phyloP scores from a whole-genome alignment of 2,888 invertebrate species.

The Drosophila kuntzei region DNA sequence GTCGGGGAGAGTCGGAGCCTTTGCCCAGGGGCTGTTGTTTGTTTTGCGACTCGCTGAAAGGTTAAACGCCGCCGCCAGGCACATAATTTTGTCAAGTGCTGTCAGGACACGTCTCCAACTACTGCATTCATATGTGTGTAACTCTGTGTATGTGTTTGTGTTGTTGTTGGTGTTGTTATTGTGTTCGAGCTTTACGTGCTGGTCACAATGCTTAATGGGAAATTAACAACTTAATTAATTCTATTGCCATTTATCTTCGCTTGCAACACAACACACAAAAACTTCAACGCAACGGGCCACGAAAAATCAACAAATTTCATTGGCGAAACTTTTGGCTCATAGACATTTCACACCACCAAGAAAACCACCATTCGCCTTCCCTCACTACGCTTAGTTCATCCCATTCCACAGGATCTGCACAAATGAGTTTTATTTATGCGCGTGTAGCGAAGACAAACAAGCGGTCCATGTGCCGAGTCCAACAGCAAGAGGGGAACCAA shows the following conservation, averaged over 20 bases:
- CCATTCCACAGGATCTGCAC: constrained; percentile 10
- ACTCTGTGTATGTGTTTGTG: constrained; percentile 10
- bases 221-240: constrained; percentile 86
- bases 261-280: constrained; percentile 44
- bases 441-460: constrained; percentile 72
- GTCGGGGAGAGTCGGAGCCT: constrained; percentile 12
- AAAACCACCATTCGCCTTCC: not conserved
- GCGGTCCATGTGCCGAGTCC: constrained; percentile 20
- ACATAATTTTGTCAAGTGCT: constrained; percentile 81
- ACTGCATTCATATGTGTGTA: constrained; percentile 24
- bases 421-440: constrained; percentile 79
- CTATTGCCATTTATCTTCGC: constrained; percentile 84
- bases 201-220: constrained; percentile 81
- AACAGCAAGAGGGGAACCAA: not conserved
- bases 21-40: constrained; percentile 45
- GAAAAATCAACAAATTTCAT: constrained; percentile 78
- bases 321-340: constrained; percentile 70
- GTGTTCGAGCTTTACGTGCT: constrained; percentile 67
- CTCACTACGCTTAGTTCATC: not conserved
- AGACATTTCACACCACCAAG: constrained; percentile 7
- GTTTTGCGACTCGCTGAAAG: constrained; percentile 63
- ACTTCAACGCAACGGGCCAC: constrained; percentile 55
- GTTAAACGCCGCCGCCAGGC: constrained; percentile 76
- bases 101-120: constrained; percentile 63
- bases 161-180: constrained; percentile 22